phyloP scores from a whole-genome alignment of 2,888 invertebrate genomes.

The Diabrotica balteata region DNA sequence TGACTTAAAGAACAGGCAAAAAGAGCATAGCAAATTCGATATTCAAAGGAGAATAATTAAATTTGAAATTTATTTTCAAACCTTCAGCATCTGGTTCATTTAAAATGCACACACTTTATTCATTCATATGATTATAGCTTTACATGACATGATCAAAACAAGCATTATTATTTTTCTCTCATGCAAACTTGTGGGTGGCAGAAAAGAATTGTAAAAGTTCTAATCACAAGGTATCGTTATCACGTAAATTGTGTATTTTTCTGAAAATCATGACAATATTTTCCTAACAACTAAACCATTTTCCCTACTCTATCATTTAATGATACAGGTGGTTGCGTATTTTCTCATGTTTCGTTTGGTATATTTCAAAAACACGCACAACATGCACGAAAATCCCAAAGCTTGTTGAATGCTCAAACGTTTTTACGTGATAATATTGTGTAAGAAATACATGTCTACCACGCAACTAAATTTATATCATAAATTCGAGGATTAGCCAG shows the following conservation, averaged over 20 bases:
- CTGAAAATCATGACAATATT: slow-evolving; percentile 5
- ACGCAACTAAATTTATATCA: slow-evolving; percentile 20
- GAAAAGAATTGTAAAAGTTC: too few relatives aligned
- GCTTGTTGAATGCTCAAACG: slow-evolving; percentile 47
- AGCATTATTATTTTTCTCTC: too few relatives aligned
- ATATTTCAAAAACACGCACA: slow-evolving; percentile 43
- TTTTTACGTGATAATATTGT: slow-evolving; percentile 40
- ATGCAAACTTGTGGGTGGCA: too few relatives aligned
- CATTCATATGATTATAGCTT: too few relatives aligned
- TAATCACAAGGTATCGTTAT: slow-evolving; percentile 5
- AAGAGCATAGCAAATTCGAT: too few relatives aligned
- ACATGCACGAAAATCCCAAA: slow-evolving; percentile 41
- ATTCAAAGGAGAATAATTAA: too few relatives aligned
- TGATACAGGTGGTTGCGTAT: slow-evolving; percentile 32
- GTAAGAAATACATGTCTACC: slow-evolving; percentile 32
- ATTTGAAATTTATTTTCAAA: too few relatives aligned
- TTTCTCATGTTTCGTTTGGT: slow-evolving; percentile 15
- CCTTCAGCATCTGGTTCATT: too few relatives aligned
- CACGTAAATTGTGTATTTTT: slow-evolving; percentile 3
- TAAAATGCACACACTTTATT: too few relatives aligned
- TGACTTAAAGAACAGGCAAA: too few relatives aligned
- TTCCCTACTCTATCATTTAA: slow-evolving; percentile 14
- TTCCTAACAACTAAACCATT: slow-evolving; percentile 17
- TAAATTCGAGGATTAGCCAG: background rate
- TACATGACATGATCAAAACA: too few relatives aligned